A percentile compares a stretch with the other conserved stretches of the same genome.
Conservation (phyloP, 2,888 invertebrate genomes). For the Yponomeuta malinellus region DNA sequence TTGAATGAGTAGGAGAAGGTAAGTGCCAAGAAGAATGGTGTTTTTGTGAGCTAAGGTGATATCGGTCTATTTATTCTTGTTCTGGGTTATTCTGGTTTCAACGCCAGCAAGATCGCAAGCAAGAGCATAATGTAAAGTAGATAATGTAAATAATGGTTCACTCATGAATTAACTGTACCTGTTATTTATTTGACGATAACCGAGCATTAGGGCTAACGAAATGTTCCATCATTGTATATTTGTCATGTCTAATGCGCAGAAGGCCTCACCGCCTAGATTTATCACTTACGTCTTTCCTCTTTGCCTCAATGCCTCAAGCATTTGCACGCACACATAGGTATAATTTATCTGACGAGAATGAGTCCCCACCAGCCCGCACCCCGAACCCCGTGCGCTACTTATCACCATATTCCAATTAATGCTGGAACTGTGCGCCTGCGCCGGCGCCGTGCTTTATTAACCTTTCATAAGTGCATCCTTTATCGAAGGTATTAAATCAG, state of each 20-base stretch:
- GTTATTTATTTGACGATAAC: neutral
- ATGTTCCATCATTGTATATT: constrained; percentile 50
- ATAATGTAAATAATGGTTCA: too few species aligned
- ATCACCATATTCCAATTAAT: constrained; percentile 66
- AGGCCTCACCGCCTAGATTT: constrained; percentile 41
- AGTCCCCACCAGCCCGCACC: constrained; percentile 21
- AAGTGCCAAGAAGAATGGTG: too few species aligned
- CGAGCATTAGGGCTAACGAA: constrained; percentile 27
- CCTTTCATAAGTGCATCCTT: constrained; percentile 53
- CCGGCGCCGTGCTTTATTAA: constrained; percentile 54
- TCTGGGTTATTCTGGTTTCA: too few species aligned
- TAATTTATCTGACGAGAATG: neutral
- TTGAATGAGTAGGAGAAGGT: too few species aligned
- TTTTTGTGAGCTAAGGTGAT: too few species aligned
- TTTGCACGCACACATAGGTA: constrained; percentile 34
- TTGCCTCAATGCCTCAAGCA: too few species aligned
- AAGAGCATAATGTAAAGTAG: too few species aligned
- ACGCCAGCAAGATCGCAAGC: too few species aligned
- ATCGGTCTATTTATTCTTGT: too few species aligned
- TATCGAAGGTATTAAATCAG: constrained; percentile 50
- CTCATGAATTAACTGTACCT: too few species aligned
- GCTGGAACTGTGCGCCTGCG: constrained; percentile 52
- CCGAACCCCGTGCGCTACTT: constrained; percentile 34
- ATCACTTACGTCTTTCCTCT: constrained; percentile 39
- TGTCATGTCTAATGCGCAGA: constrained; percentile 44